Evolutionary conservation across 2,113 vertebrate genomes (phyloP), one percentile per base, ranked within the genome.

Genomic region (Chrysochloris asiatica): DNA sequence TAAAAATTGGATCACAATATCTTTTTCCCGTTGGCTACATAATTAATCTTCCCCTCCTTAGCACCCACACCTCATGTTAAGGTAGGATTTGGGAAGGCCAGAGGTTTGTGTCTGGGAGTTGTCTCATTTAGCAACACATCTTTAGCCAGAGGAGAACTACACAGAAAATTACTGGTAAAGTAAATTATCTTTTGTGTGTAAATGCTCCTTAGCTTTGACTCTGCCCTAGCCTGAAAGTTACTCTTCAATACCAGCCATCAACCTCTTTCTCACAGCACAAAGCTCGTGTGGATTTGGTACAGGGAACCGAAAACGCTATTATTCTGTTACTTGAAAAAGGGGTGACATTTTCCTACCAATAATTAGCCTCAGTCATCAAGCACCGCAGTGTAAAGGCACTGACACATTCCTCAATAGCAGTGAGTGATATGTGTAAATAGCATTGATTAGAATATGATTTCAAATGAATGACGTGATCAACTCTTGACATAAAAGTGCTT

Each of bases 401-500:
- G 71, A 69, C 80, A 75, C 48, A 11, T 73, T 11, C 59, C 83
- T 90, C 54, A 24, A 1, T 63, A 38, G 72, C 36, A 41, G 73
- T 6, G 38, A 33, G 33, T 0, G 28, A 71, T 69, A 28, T 11
- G 91, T 82, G 79, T 89, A 87, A 75, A 90, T 75, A 95, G 77
- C 88, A 50, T 0, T 1, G 77, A 63, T 84, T 91, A 88, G 83
- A 91, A 87, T 52, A 83, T 65, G 67, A 81, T 92, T 94, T 92
- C 83, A 61, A 94, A 83, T n/a, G 47, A 67, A 65, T 36, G 84
- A 89, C 21, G 61, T 43, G 87, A 93, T 94, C 94, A 91, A 90
- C 28, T 83, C 95, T 95, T 56, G 92, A 85, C 95, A 96, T 13
- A 67, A 94, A 59, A 75, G 91, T 33, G 0, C 59, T 78, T 71